Conservation (phyloP, 2,113 vertebrate genomes). For the Cinclus cinclus region DNA sequence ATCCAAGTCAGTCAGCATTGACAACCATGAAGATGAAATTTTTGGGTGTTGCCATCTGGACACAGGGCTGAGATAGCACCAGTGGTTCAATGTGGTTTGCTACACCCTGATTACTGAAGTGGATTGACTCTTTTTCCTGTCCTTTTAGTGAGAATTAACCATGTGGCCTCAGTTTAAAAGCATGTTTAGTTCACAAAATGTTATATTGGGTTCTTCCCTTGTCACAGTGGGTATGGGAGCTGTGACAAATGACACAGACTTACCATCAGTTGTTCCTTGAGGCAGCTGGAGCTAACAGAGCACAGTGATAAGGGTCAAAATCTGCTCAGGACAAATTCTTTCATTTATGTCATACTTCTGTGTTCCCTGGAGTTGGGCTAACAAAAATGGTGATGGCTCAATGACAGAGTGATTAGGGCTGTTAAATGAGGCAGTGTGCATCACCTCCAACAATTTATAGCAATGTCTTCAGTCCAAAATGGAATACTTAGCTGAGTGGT, state of each 20-base stretch:
- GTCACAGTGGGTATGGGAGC: neutral
- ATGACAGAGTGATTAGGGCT: neutral
- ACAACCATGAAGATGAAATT: neutral
- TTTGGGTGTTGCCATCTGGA: neutral
- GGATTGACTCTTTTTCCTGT: neutral
- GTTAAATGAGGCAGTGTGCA: neutral
- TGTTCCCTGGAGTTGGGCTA: neutral
- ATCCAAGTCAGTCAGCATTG: neutral
- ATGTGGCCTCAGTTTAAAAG: neutral
- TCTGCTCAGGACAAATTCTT: neutral
- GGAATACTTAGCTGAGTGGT: neutral
- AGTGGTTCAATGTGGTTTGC: neutral
- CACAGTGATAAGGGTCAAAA: neutral
- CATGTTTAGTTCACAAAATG: neutral
- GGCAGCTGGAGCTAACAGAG: neutral
- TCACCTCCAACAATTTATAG: neutral
- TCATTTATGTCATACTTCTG: neutral
- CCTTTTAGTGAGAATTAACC: neutral
- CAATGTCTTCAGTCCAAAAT: neutral
- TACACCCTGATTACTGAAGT: neutral
- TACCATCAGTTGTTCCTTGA: neutral
- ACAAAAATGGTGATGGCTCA: neutral
- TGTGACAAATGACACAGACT: neutral
- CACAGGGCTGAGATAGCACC: neutral
- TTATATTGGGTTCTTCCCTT: neutral